A percentile compares a stretch with the other conserved stretches of the same genome.
Evolutionary conservation across 2,888 invertebrate genomes (phyloP).

Genomic region (Cryptocheilus praepositus): DNA sequence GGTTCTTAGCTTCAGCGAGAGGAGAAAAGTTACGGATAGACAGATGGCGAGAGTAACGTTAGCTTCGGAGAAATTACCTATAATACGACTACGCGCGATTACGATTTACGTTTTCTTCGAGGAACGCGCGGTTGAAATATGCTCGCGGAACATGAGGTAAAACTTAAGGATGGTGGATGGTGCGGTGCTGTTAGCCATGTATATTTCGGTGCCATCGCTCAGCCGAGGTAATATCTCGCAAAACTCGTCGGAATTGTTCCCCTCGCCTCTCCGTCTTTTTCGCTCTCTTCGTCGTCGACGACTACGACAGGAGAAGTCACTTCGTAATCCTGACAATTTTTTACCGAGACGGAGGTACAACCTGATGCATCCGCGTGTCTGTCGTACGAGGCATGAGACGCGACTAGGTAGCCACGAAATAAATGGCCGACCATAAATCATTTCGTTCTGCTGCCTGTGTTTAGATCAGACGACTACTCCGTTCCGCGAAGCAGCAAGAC

Average conservation of each 20-base stretch:
- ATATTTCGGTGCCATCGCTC: conserved; percentile 23
- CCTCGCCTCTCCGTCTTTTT: conserved; percentile 5
- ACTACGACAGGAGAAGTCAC: neutral
- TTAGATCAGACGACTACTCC: too few species aligned
- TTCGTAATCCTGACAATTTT: neutral
- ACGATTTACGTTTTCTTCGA: too few species aligned
- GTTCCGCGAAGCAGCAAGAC: conserved; percentile 6
- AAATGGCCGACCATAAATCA: conserved; percentile 3
- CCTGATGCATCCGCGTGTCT: neutral
- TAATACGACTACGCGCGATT: too few species aligned
- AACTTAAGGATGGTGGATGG: neutral
- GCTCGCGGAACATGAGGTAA: too few species aligned
- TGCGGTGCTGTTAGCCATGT: conserved; percentile 8
- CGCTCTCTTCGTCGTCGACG: neutral
- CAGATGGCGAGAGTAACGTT: too few species aligned
- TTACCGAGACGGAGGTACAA: neutral
- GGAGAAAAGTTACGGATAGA: too few species aligned
- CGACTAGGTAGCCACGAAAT: neutral
- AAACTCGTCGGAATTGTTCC: conserved; percentile 9
- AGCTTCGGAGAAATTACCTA: too few species aligned
- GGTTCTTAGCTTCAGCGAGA: too few species aligned
- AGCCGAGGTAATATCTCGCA: conserved; percentile 29
- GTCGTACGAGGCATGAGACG: too few species aligned
- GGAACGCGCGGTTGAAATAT: too few species aligned
- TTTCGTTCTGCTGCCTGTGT: neutral